These are phyloP conservation scores for Chrysoperla carnea DNA, from an alignment of 1,140 invertebrate genomes.

Conservation along the genomic window DNA sequence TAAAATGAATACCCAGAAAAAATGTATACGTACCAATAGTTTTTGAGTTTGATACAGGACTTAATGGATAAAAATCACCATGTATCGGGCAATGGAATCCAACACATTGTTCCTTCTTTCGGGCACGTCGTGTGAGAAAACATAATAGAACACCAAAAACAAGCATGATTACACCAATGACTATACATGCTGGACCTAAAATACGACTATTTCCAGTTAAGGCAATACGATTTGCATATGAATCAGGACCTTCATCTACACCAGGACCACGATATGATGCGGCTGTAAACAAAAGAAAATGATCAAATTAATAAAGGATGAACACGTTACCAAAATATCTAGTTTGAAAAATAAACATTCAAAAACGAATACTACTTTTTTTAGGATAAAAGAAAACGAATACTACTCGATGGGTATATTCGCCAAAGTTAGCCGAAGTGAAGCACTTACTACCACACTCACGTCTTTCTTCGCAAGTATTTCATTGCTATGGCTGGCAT, in stretches of 20 bases:
- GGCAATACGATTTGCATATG: constrained; percentile 46
- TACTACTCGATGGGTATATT: too few species aligned
- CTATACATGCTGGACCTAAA: constrained; percentile 50
- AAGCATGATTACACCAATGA: constrained; percentile 49
- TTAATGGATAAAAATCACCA: constrained; percentile 56
- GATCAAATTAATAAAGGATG: too few species aligned
- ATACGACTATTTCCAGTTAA: constrained; percentile 54
- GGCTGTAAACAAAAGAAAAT: constrained; percentile 33
- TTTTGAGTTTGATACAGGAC: constrained; percentile 27
- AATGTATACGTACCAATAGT: too few species aligned
- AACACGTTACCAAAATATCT: too few species aligned
- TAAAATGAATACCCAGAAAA: too few species aligned
- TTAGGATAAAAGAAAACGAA: too few species aligned
- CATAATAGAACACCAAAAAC: constrained; percentile 37
- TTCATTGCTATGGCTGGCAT: too few species aligned
- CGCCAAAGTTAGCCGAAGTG: too few species aligned
- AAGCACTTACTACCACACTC: too few species aligned
- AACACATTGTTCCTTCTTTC: constrained; percentile 42
- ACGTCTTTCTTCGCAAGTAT: too few species aligned
- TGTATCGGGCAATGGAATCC: constrained; percentile 61
- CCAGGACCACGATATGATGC: constrained; percentile 54
- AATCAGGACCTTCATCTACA: constrained; percentile 46
- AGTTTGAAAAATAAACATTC: too few species aligned
- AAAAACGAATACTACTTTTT: too few species aligned
- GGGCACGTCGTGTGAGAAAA: constrained; percentile 41